Conservation (phyloP, 2,113 vertebrate genomes). For the Odontophorus gujanensis region DNA sequence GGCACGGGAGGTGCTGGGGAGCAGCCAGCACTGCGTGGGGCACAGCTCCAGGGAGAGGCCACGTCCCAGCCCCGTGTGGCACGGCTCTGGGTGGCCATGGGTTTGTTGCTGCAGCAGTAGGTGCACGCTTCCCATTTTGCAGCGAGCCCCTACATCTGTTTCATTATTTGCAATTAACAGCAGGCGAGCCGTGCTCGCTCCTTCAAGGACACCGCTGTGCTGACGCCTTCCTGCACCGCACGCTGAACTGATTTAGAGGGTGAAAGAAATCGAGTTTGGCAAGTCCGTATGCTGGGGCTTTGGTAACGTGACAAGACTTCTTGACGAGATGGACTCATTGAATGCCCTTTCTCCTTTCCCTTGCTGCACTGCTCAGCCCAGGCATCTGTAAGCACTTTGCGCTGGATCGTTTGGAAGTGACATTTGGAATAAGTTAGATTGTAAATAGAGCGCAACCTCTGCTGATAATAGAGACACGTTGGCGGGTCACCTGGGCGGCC, state of each 20-base stretch:
- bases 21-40: neutral
- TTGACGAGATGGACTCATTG: neutral
- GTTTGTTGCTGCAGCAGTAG: neutral
- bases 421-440: neutral
- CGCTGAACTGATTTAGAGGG: slow-evolving; percentile 2
- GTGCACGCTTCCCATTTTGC: neutral
- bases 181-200: fast-evolving
- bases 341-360: neutral
- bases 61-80: fast-evolving
- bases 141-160: neutral
- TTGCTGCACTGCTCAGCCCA: neutral
- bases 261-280: neutral
- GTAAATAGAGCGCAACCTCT: neutral
- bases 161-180: neutral
- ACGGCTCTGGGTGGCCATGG: neutral
- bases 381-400: slow-evolving; percentile 12
- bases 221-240: neutral
- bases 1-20: neutral
- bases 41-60: neutral
- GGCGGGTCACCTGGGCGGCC: neutral
- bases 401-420: neutral
- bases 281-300: neutral
- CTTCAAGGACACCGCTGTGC: neutral
- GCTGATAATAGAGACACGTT: neutral
- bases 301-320: neutral